Percentiles rank a stretch among this genome's conserved stretches.
Conservation (phyloP, 2,888 invertebrate species). For the Euzophera pinguis region DNA sequence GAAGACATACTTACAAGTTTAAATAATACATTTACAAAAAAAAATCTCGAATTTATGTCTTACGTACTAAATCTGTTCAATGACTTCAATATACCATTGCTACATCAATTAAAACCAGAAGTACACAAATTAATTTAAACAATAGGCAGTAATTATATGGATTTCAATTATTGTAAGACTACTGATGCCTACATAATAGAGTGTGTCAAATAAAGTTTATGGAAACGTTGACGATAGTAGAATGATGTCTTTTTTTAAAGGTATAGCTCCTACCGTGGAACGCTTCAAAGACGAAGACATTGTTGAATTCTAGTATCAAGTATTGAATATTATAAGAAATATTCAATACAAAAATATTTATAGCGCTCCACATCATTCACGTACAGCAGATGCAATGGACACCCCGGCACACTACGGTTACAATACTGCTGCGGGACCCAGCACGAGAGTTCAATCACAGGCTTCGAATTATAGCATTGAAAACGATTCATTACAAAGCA, state of each 20-base stretch:
- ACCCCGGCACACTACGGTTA: slow-evolving; percentile 19
- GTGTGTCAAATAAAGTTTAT: slow-evolving; percentile 25
- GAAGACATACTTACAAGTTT: no score
- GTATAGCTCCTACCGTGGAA: slow-evolving; percentile 22
- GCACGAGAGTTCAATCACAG: slow-evolving; percentile 20
- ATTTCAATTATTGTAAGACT: no score
- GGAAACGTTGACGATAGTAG: slow-evolving; percentile 26
- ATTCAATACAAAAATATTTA: slow-evolving; percentile 22
- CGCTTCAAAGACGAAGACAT: slow-evolving; percentile 27
- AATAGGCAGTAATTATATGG: no score
- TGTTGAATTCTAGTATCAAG: slow-evolving; percentile 30
- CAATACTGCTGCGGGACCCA: slow-evolving; percentile 25
- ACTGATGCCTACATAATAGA: no score
- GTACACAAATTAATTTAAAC: no score
- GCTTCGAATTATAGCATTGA: slow-evolving; percentile 15
- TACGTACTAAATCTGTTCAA: no score
- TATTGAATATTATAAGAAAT: slow-evolving; percentile 24
- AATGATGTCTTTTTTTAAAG: slow-evolving; percentile 27
- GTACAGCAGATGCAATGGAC: slow-evolving; percentile 19
- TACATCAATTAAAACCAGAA: no score
- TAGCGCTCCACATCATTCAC: slow-evolving; percentile 15
- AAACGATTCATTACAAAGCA: slow-evolving; percentile 16
- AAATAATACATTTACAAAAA: no score
- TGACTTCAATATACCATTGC: no score
- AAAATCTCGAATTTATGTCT: no score